Evolutionary conservation across 2,113 vertebrate species (phyloP).

Genomic region (Galeopterus variegatus): DNA sequence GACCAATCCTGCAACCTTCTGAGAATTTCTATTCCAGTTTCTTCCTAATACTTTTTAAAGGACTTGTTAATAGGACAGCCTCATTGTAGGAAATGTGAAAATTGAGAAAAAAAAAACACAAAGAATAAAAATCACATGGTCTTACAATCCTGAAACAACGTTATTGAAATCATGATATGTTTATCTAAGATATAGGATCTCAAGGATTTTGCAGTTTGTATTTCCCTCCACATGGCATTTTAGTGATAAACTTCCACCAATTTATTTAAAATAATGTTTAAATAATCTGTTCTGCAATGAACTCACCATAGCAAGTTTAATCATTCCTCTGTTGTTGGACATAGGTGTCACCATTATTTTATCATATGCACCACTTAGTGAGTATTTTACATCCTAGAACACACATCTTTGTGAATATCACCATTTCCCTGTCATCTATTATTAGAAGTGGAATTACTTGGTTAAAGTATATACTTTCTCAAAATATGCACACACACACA

Average conservation of each 20-base stretch:
- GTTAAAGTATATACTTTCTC: background rate
- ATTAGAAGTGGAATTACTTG: no score
- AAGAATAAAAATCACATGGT: background rate
- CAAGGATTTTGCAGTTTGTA: background rate
- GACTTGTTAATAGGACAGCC: background rate
- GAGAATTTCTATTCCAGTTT: background rate
- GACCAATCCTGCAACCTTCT: background rate
- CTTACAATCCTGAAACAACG: rapidly evolving
- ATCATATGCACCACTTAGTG: rapidly evolving
- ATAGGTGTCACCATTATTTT: rapidly evolving
- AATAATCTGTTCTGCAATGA: background rate
- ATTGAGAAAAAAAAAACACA: background rate
- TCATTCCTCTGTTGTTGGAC: background rate
- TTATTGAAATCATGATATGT: background rate
- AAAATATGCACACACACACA: background rate
- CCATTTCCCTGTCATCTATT: rapidly evolving
- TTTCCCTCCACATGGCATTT: background rate
- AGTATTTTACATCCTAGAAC: rapidly evolving
- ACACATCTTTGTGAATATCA: rapidly evolving
- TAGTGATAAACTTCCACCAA: background rate
- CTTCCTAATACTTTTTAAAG: background rate
- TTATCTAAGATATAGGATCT: background rate
- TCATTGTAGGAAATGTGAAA: background rate
- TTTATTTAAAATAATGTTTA: background rate
- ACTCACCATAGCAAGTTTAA: rapidly evolving